Percentiles rank a stretch among this genome's conserved stretches.
Conservation (phyloP, 2,113 vertebrate species). For the Hiodon tergisus region DNA sequence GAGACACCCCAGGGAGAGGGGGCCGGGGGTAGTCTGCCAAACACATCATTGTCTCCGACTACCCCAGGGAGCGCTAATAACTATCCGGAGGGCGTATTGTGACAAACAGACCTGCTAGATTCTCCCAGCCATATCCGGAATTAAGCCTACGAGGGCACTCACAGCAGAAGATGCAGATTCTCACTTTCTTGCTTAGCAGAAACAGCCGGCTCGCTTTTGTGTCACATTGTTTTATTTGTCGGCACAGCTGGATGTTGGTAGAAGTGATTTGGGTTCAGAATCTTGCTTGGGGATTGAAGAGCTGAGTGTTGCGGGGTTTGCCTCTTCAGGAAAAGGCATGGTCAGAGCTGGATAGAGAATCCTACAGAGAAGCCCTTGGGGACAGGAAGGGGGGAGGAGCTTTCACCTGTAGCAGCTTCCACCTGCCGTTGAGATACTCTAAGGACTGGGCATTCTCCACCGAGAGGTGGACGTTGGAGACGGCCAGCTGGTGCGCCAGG, state of each 20-base stretch:
- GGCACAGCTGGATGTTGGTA: no score
- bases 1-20: background rate
- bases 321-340: no score
- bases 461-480: constrained; percentile 74
- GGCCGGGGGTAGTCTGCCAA: background rate
- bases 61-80: no score
- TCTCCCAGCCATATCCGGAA: background rate
- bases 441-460: constrained; percentile 68
- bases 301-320: no score
- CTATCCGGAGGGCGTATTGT: background rate
- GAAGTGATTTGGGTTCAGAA: no score
- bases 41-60: no score
- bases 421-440: constrained; percentile 69
- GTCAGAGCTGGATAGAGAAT: no score
- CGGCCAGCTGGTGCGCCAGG: constrained; percentile 72
- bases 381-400: background rate
- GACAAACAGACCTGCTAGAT: background rate
- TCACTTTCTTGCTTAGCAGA: no score
- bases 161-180: no score
- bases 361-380: background rate
- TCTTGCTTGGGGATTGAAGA: no score
- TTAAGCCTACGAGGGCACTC: background rate
- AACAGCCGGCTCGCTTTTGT: background rate
- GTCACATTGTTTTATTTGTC: no score
- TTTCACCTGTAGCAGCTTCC: constrained; percentile 75